Conservation (phyloP, 2,888 invertebrate species). For the Orthonychiurus folsomi region DNA sequence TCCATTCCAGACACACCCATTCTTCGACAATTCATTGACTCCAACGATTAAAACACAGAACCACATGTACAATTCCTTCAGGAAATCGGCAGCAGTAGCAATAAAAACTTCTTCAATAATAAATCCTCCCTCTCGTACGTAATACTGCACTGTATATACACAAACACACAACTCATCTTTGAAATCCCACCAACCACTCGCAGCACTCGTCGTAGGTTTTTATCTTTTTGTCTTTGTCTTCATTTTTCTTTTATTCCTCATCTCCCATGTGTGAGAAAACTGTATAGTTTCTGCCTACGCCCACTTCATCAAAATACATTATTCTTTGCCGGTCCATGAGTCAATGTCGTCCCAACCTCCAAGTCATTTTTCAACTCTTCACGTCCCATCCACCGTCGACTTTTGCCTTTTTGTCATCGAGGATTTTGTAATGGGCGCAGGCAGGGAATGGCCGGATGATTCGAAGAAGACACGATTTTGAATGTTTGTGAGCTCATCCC, state of each 20-base stretch:
- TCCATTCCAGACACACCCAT: too few relatives aligned
- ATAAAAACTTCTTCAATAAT: too few relatives aligned
- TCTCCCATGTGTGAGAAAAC: not conserved
- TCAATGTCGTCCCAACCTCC: not conserved
- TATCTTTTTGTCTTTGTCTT: not conserved
- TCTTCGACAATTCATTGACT: too few relatives aligned
- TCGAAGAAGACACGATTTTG: not conserved
- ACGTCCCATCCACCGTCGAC: too few relatives aligned
- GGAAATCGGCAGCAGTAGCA: too few relatives aligned
- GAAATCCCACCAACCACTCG: too few relatives aligned
- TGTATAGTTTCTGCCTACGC: not conserved
- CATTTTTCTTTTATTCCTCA: not conserved
- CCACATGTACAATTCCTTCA: too few relatives aligned
- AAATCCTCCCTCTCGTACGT: not conserved
- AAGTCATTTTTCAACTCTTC: conserved; percentile 1
- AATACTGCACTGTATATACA: not conserved
- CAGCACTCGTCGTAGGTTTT: too few relatives aligned
- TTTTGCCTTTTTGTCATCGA: not conserved
- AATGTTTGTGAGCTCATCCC: not conserved
- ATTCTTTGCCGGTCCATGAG: conserved; percentile 1
- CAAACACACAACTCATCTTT: too few relatives aligned
- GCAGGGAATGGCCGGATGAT: too few relatives aligned
- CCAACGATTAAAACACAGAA: too few relatives aligned
- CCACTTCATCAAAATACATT: conserved; percentile 1
- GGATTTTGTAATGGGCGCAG: too few relatives aligned